A percentile compares a stretch with the other conserved stretches of the same genome.
Evolutionary conservation across 1,140 invertebrate species (phyloP).

Genomic region (Solen grandis): DNA sequence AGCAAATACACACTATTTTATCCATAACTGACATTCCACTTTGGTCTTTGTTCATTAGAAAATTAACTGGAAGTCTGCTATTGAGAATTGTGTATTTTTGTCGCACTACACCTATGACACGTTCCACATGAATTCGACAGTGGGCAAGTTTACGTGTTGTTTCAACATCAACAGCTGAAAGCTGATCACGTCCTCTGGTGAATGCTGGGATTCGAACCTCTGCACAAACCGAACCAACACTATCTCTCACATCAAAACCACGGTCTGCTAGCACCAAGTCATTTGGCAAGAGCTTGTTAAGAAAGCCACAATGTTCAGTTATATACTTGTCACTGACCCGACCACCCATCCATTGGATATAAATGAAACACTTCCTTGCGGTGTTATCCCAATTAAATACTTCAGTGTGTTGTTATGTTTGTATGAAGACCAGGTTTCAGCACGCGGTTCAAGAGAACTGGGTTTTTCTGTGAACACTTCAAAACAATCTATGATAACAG

Average conservation of each 20-base stretch:
- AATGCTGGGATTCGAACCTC: conserved; percentile 26
- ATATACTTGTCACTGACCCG: conserved; percentile 36
- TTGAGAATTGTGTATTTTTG: conserved; percentile 11
- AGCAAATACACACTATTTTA: not conserved
- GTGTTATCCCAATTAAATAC: conserved; percentile 34
- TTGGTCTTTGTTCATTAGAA: not conserved
- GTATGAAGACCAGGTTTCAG: conserved; percentile 7
- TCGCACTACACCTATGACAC: conserved; percentile 20
- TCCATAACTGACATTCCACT: not conserved
- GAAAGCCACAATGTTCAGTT: not conserved
- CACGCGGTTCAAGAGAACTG: conserved; percentile 27
- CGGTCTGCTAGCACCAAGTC: conserved; percentile 37
- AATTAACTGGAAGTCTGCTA: not conserved
- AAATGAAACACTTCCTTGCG: conserved; percentile 29
- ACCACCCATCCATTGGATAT: conserved; percentile 23
- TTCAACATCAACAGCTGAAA: not conserved
- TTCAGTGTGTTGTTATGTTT: conserved; percentile 6
- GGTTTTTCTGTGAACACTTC: conserved; percentile 56
- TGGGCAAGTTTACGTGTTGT: conserved; percentile 17
- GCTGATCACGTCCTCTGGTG: conserved; percentile 36
- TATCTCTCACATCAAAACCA: conserved; percentile 27
- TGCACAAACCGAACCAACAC: not conserved
- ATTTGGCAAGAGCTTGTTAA: conserved; percentile 14
- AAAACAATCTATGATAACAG: conserved; percentile 63
- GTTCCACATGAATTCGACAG: conserved; percentile 36